Evolutionary conservation across 2,888 invertebrate species (phyloP).

Genomic region (Nephrotoma appendiculata): DNA sequence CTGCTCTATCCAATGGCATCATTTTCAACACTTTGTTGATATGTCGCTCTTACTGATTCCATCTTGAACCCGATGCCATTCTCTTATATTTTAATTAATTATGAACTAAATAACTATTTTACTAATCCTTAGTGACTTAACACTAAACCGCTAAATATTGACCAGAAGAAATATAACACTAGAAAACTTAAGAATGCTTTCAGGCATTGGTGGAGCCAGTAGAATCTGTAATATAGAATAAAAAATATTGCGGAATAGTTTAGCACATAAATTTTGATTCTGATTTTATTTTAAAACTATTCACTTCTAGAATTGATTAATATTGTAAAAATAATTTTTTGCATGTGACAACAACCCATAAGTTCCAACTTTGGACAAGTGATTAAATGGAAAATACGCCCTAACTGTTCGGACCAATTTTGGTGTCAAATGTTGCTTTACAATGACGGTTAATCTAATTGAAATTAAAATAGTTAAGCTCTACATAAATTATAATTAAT

Average conservation of each 20-base stretch:
- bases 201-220: slow-evolving; percentile 37
- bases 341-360: too few species aligned
- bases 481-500: too few species aligned
- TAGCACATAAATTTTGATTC: too few species aligned
- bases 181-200: slow-evolving; percentile 28
- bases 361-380: too few species aligned
- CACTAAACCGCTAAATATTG: slow-evolving; percentile 18
- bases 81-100: not conserved
- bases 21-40: not conserved
- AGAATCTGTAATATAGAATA: slow-evolving; percentile 34
- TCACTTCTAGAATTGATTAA: too few species aligned
- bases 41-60: not conserved
- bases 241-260: not conserved
- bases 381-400: too few species aligned
- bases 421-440: too few species aligned
- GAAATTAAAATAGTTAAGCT: too few species aligned
- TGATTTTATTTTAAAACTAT: too few species aligned
- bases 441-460: too few species aligned
- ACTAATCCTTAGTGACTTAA: not conserved
- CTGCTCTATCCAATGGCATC: not conserved
- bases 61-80: not conserved
- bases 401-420: too few species aligned
- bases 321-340: too few species aligned
- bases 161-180: slow-evolving; percentile 33
- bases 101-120: not conserved